Conservation (phyloP, 2,888 invertebrate genomes). For the Teinopalpus imperialis region DNA sequence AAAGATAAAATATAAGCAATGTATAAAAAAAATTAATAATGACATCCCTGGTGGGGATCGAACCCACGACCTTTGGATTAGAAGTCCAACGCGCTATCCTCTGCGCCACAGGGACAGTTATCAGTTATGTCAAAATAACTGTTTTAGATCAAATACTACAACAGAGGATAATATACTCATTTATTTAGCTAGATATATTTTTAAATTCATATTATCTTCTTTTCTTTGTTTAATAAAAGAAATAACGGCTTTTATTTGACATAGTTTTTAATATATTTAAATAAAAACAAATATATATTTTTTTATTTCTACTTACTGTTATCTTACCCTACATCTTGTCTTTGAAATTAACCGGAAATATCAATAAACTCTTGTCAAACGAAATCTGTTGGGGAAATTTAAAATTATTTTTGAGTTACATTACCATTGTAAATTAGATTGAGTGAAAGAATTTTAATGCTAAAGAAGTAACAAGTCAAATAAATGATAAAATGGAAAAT, state of each 20-base stretch:
- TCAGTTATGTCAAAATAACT: constrained; percentile 37
- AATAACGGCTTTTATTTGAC: no score
- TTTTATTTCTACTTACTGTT: no score
- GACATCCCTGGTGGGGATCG: constrained; percentile 92
- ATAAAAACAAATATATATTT: no score
- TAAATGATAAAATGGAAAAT: constrained; percentile 46
- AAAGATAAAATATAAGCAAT: no score
- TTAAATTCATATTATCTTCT: no score
- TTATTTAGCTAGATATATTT: no score
- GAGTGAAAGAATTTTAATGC: constrained; percentile 26
- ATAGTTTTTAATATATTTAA: no score
- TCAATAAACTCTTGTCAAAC: constrained; percentile 49
- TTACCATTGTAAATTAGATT: constrained; percentile 32
- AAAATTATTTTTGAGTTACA: constrained; percentile 50
- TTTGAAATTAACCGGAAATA: constrained; percentile 55
- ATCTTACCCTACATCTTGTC: no score
- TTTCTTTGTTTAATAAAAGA: no score
- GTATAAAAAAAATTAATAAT: no score
- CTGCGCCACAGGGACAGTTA: constrained; percentile 90
- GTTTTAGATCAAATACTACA: neutral
- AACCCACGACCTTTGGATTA: constrained; percentile 95
- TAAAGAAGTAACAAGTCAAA: constrained; percentile 12
- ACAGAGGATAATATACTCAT: no score
- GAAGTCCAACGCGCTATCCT: constrained; percentile 95
- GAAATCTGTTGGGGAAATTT: constrained; percentile 60